Evolutionary conservation across 2,797 vertebrate species (phyloP).

Genomic region (Neosilurus hyrtlii): DNA sequence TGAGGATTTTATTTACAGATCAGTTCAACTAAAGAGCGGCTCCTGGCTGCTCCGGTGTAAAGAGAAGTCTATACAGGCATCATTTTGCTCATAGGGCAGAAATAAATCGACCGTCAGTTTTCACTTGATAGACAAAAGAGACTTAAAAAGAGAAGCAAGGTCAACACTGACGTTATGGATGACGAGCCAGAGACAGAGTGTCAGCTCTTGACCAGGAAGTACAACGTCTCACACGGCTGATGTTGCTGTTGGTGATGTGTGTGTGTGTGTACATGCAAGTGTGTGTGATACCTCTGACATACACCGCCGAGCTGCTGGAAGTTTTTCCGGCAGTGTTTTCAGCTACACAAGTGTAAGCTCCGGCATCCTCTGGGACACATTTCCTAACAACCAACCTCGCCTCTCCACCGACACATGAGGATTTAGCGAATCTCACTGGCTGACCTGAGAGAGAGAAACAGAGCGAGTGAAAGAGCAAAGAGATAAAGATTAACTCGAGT

Average conservation of each 20-base stretch:
- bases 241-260: not conserved
- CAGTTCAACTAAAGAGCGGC: not conserved
- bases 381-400: constrained; percentile 67
- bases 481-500: not conserved
- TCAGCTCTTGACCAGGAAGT: not conserved
- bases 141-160: not conserved
- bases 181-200: not conserved
- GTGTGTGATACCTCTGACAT: constrained; percentile 65
- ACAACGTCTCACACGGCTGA: not conserved
- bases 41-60: not conserved
- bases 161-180: not conserved
- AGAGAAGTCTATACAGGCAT: not conserved
- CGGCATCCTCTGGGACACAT: constrained; percentile 73
- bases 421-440: constrained; percentile 62
- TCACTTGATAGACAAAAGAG: not conserved
- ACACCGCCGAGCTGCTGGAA: constrained; percentile 70
- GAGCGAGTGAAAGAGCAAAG: no score
- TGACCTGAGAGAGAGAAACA: constrained; percentile 62
- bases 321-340: constrained; percentile 70
- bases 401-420: constrained; percentile 59
- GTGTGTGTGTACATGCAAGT: not conserved
- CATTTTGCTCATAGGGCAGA: not conserved
- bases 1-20: constrained; percentile 17
- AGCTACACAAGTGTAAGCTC: constrained; percentile 73
- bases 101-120: not conserved